Conservation (phyloP, 2,797 vertebrate species). For the Parotocinclus haroldoi region DNA sequence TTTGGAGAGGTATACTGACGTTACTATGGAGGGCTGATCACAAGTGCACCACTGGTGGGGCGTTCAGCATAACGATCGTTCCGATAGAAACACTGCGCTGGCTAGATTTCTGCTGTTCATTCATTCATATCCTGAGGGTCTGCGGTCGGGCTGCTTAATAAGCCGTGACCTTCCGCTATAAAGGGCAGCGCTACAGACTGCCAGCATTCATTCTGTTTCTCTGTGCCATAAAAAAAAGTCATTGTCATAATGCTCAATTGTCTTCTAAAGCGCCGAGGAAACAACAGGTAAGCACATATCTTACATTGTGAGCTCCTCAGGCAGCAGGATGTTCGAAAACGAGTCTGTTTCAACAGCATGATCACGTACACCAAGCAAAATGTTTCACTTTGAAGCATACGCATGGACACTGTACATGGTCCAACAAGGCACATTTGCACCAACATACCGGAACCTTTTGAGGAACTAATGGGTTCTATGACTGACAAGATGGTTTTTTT, state of each 20-base stretch:
- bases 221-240: slow-evolving; percentile 30
- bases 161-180: slow-evolving; percentile 22
- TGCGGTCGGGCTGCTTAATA: slow-evolving; percentile 40
- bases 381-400: slow-evolving; percentile 60
- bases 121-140: slow-evolving; percentile 50
- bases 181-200: neutral
- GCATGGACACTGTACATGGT: slow-evolving; percentile 34
- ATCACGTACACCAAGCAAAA: slow-evolving; percentile 68
- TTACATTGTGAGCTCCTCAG: slow-evolving; percentile 61
- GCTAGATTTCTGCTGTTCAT: slow-evolving; percentile 20
- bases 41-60: neutral
- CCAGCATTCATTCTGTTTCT: slow-evolving; percentile 10
- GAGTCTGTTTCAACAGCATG: slow-evolving; percentile 60
- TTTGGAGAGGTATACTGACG: slow-evolving; percentile 14
- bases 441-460: too few relatives aligned
- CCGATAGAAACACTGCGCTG: slow-evolving; percentile 18
- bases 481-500: too few relatives aligned
- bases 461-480: too few relatives aligned
- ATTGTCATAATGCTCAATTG: slow-evolving; percentile 29
- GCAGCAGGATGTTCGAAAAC: slow-evolving; percentile 44
- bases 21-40: slow-evolving; percentile 30
- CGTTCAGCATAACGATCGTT: slow-evolving; percentile 31
- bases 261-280: slow-evolving; percentile 27
- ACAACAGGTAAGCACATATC: slow-evolving; percentile 49
- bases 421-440: slow-evolving; percentile 16